phyloP scores from a whole-genome alignment of 2,113 vertebrate genomes.

The Halcyon malimbica region DNA sequence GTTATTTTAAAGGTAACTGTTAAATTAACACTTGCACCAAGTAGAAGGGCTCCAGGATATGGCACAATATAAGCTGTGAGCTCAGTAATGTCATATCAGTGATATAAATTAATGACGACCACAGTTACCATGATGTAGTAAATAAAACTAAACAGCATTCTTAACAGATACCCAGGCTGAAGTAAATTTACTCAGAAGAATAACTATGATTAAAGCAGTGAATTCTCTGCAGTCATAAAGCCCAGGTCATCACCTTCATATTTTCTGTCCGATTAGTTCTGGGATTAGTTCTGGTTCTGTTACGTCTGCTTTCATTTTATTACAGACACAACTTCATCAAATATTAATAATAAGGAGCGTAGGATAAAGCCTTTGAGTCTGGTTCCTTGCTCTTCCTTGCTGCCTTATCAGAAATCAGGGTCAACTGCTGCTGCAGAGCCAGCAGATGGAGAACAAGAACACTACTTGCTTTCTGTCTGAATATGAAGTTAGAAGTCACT shows the following conservation, averaged over 20 bases:
- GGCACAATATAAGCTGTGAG: background rate
- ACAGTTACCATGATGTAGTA: background rate
- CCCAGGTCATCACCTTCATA: background rate
- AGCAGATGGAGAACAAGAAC: slow-evolving; percentile 51
- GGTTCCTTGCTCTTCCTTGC: background rate
- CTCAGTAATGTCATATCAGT: background rate
- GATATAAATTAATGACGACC: background rate
- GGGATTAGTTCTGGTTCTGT: slow-evolving; percentile 6
- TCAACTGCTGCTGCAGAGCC: slow-evolving; percentile 11
- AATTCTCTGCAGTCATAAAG: background rate
- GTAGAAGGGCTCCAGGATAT: background rate
- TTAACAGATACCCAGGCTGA: background rate
- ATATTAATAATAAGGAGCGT: slow-evolving; percentile 1
- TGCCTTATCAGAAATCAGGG: background rate
- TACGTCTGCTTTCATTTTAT: slow-evolving; percentile 13
- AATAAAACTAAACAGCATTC: background rate
- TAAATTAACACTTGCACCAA: background rate
- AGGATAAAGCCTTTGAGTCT: background rate
- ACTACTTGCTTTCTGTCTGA: background rate
- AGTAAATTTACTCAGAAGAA: slow-evolving; percentile 10
- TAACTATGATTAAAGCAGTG: background rate
- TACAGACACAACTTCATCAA: slow-evolving; percentile 38
- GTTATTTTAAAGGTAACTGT: slow-evolving; percentile 11
- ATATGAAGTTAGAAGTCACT: background rate
- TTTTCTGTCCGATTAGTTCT: slow-evolving; percentile 7